Base-by-base conservation (phyloP, 1,140 invertebrate genomes). In the Chironomus tepperi region DNA sequence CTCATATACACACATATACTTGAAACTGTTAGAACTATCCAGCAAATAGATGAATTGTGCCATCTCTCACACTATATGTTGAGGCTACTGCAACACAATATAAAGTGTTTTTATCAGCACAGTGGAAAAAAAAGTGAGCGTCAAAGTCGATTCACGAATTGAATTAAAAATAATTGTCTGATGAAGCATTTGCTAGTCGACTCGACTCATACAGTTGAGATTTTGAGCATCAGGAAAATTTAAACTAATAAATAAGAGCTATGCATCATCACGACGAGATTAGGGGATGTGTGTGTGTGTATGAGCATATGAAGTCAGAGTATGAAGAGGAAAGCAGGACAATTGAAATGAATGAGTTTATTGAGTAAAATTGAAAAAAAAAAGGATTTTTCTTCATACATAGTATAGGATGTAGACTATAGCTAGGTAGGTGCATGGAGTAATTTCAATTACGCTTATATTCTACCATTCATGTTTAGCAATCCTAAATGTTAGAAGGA, bases 391-490 rank as follows among this genome's bases (percentile, higher is more conserved):
- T 34, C 24, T 57, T n/a, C 15, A 47, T 47, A 47, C 15, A 47
- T 57, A 57, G 12, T 57, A 57, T 12, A 57, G 47, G 47, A 57
- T n/a, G 47, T n/a, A n/a, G n/a, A n/a, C n/a, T 57, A n/a, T 57
- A 15, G 7, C 12, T 5, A 57, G 1, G 47, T 8, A 10, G 19
- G 65, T 34, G 24, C 5, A 34, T 34, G 24, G 2, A 34, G 16
- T 70, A 70, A 19, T 70, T 70, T 70, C 65, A 70, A 70, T 70
- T 70, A 70, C 18, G 16, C 18, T 70, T 18, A 70, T 70, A 34
- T 34, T 34, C 24, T 34, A 34, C 24, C 24, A 34, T 34, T 34
- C 24, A 57, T 57, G 47, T 57, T 57, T 5, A 57, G 10, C 47
- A 12, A 57, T 57, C 43, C 15, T n/a, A 12, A 57, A n/a, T 57